Evolutionary conservation across 2,113 vertebrate genomes (phyloP), one percentile per base, ranked within the genome.

Genomic region (Mus musculus): DNA sequence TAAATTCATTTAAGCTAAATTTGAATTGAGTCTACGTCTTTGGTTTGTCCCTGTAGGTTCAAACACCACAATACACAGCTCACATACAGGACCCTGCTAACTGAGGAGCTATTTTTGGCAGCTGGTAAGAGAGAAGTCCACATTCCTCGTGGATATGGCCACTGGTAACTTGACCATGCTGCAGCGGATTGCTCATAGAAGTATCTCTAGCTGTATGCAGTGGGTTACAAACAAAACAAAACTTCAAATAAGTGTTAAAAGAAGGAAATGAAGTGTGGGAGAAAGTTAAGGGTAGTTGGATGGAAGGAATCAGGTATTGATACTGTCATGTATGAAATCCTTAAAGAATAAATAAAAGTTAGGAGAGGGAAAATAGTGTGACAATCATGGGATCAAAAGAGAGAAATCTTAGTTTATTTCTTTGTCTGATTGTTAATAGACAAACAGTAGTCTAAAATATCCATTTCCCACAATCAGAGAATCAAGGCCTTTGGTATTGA

Each of bases 381-480:
- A 19, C 20, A 22, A 89, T n/a, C 54, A 12, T 33, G 11, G 9
- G 3, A 42, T 54, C 82, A 93, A 86, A 76, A 26, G 30, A 93
- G 19, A 11, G 13, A 95, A 36, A 69, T 24, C 52, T 24, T 42
- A 52, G 65, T 49, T 28, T 92, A 11, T 89, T 93, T 11, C 33
- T 75, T 95, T 85, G 1, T 54, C 36, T 81, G 46, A n/a, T 90
- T 94, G 24, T 72, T 90, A 91, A 30, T 19, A 87, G n/a, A 65
- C 5, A 80, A 89, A 78, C 19, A 10, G 6, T 46, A 67, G 39
- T 20, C 28, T 36, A 12, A 95, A 95, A 84, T 88, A 88, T 14
- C 56, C 28, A 73, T 73, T 92, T 81, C 54, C 54, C 65, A 88
- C 26, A 78, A 13, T 39, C 61, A 17, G 1, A 65, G 24, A 2